Base-by-base conservation (phyloP, 1,140 invertebrate species). In the Pseudomyrmex flavicornis region DNA sequence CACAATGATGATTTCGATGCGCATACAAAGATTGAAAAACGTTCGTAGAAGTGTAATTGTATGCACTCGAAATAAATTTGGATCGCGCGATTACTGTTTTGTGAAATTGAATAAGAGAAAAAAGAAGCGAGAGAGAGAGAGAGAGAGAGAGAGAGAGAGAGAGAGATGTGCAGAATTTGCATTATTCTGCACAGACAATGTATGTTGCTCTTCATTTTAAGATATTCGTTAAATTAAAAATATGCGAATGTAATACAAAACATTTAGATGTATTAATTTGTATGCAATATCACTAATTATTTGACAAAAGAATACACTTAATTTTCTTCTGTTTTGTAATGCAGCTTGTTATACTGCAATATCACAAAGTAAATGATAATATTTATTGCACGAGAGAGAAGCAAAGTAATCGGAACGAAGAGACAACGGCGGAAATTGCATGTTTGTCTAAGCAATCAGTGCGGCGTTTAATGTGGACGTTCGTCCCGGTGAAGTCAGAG, bases 1-100 rank as follows among this genome's bases (percentile, higher is more conserved):
- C 44, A 59, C 75, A 48, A 56, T 59, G 69, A 74, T 65, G 50
- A 65, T 80, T 69, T 62, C 50, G n/a, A 52, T 35, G 15, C 65
- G 17, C 17, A 15, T 10, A 46, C 68, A 46, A 26, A 56, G 13
- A 54, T 12, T n/a, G 12, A 54, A 65, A 63, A 80, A 58, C 75
- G 54, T 73, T 50, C 54, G 46, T 73, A 85, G 10, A 50, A 44
- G 70, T 70, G 69, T 70, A 59, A 79, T 70, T 79, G 65, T 70
- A 59, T 66, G 65, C 35, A 52, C 12, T 22, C 56, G 20, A 44
- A 72, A 80, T 80, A 80, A 80, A 80, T 80, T 72, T 59, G 54
- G 15, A 35, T 35, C 56, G 54, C 44, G 54, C 76, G 22, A 76
- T 65, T 76, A 76, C 54, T 54, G 74, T 76, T 76, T 65, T 46